These are phyloP conservation scores for Ferrisia virgata DNA, from an alignment of 2,888 invertebrate genomes.

Conservation along the genomic window DNA sequence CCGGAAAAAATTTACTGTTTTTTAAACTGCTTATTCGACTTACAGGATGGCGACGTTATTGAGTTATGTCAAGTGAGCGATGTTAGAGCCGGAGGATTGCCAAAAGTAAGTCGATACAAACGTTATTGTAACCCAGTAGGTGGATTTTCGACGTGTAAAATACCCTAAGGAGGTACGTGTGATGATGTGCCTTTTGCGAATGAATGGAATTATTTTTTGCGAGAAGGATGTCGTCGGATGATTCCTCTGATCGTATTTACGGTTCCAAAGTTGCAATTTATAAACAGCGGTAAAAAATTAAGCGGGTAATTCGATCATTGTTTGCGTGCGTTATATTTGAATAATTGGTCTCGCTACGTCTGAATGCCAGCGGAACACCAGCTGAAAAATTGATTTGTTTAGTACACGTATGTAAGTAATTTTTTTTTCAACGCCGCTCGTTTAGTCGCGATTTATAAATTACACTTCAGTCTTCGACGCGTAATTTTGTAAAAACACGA, in stretches of 20 bases:
- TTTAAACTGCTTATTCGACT: constrained; percentile 50
- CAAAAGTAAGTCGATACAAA: constrained; percentile 74
- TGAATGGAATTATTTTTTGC: too few species aligned
- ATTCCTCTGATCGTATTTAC: too few species aligned
- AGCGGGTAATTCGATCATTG: neutral
- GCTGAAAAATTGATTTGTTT: neutral
- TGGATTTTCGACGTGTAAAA: too few species aligned
- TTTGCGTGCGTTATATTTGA: neutral
- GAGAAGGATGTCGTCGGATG: too few species aligned
- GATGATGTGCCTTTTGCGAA: too few species aligned
- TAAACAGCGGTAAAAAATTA: constrained; percentile 8
- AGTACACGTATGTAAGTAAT: neutral
- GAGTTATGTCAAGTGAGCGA: constrained; percentile 98
- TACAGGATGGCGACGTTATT: constrained; percentile 95
- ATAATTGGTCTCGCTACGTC: neutral
- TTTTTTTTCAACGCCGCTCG: neutral
- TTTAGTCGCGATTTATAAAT: neutral
- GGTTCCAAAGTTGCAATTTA: neutral
- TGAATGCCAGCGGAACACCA: neutral
- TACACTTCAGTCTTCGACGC: neutral
- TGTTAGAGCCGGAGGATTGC: constrained; percentile 86
- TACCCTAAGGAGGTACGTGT: too few species aligned
- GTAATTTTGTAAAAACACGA: neutral
- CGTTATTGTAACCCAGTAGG: too few species aligned
- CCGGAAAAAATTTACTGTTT: too few species aligned